Conservation (phyloP, 2,113 vertebrate species). For the Pomatorhinus ruficollis region DNA sequence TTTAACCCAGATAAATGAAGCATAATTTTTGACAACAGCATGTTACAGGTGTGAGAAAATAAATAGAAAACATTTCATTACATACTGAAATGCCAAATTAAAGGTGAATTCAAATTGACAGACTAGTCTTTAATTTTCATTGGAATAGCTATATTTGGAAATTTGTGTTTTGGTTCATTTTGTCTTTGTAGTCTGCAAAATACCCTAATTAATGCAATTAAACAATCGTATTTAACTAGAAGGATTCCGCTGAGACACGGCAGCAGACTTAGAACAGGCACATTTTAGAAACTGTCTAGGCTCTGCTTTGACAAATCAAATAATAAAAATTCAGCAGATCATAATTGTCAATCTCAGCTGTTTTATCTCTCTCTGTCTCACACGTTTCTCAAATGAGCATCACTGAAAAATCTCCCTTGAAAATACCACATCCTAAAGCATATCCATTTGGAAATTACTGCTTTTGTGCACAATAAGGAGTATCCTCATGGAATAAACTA, state of each 20-base stretch:
- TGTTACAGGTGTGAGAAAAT: not conserved
- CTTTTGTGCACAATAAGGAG: not conserved
- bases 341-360: not conserved
- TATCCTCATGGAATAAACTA: not conserved
- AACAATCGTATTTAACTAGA: not conserved
- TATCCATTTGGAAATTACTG: not conserved
- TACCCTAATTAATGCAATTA: not conserved
- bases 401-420: not conserved
- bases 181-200: not conserved
- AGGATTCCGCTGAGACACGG: not conserved
- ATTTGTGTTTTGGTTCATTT: not conserved
- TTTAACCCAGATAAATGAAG: not conserved
- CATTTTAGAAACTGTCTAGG: not conserved
- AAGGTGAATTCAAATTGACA: not conserved
- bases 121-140: not conserved
- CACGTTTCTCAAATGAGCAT: not conserved
- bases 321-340: not conserved
- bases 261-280: not conserved
- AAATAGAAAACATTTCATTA: not conserved
- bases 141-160: not conserved
- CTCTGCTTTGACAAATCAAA: not conserved
- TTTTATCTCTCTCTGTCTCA: not conserved
- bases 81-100: not conserved
- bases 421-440: not conserved
- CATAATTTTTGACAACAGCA: not conserved